These are phyloP conservation scores for Camelus dromedarius DNA, from an alignment of 2,113 vertebrate genomes.

Conservation along the genomic window DNA sequence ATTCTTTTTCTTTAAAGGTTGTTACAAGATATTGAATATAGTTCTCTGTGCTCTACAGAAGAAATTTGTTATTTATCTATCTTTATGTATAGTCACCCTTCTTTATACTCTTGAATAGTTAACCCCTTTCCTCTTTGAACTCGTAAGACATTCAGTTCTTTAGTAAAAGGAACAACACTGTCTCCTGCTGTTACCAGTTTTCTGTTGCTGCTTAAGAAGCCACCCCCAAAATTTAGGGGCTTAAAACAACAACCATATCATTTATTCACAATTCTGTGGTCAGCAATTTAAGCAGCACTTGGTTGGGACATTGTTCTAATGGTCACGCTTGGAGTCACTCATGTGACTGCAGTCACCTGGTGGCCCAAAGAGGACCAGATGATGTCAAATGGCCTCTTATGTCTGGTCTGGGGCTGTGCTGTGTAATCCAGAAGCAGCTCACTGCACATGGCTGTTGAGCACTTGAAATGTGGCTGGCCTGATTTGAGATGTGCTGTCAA, in stretches of 20 bases:
- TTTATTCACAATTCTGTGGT: neutral
- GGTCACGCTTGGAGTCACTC: neutral
- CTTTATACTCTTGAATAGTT: neutral
- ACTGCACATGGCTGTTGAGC: neutral
- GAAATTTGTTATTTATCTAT: too few species aligned
- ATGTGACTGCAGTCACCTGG: neutral
- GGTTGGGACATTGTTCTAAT: neutral
- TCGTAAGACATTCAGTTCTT: neutral
- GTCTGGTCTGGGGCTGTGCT: neutral
- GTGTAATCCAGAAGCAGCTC: fast-evolving
- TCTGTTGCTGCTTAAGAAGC: neutral
- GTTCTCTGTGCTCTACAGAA: too few species aligned
- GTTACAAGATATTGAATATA: too few species aligned
- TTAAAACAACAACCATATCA: neutral
- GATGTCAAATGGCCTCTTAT: neutral
- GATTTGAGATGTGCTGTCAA: neutral
- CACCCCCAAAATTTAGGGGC: neutral
- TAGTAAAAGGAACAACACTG: neutral
- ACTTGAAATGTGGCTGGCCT: neutral
- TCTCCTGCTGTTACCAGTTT: neutral
- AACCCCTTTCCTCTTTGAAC: neutral
- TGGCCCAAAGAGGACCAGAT: neutral
- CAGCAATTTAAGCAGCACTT: neutral
- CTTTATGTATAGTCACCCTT: neutral
- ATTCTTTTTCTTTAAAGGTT: too few species aligned